phyloP scores from a whole-genome alignment of 2,113 vertebrate genomes.

The Nothocercus nigrocapillus region DNA sequence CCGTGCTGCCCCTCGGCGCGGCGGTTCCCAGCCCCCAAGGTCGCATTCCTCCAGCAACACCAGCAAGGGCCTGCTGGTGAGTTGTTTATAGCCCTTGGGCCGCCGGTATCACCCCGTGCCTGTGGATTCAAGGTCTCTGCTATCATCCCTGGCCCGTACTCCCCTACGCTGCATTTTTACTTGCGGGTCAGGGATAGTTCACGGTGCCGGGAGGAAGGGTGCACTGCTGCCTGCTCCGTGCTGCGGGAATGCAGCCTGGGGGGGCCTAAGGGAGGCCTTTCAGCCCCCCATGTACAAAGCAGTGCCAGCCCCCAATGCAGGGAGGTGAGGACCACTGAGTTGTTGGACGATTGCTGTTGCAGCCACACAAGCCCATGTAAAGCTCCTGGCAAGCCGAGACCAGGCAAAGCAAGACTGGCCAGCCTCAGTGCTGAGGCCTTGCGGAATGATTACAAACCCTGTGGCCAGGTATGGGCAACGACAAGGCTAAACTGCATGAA shows the following conservation, averaged over 20 bases:
- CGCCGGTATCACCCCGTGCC: fast-evolving
- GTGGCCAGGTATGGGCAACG: neutral
- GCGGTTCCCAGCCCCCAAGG: neutral
- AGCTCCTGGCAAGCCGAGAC: neutral
- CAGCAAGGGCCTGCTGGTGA: neutral
- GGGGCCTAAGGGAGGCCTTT: neutral
- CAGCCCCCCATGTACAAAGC: neutral
- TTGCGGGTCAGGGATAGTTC: neutral
- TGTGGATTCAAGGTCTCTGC: neutral
- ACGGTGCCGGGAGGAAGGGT: neutral
- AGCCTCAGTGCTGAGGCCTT: neutral
- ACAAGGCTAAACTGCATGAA: fast-evolving
- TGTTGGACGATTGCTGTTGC: fast-evolving
- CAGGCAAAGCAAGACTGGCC: neutral
- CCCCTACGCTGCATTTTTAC: neutral
- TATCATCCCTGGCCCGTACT: neutral
- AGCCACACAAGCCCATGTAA: neutral
- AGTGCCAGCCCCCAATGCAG: fast-evolving
- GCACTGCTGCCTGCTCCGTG: neutral
- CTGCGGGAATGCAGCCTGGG: neutral
- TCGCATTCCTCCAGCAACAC: fast-evolving
- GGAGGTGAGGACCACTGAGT: neutral
- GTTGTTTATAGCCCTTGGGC: fast-evolving
- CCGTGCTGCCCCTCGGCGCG: fast-evolving
- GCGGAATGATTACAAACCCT: neutral